A percentile compares a stretch with the other conserved stretches of the same genome.
phyloP scores from a whole-genome alignment of 2,888 invertebrate genomes.

The Plagodis dolabraria region DNA sequence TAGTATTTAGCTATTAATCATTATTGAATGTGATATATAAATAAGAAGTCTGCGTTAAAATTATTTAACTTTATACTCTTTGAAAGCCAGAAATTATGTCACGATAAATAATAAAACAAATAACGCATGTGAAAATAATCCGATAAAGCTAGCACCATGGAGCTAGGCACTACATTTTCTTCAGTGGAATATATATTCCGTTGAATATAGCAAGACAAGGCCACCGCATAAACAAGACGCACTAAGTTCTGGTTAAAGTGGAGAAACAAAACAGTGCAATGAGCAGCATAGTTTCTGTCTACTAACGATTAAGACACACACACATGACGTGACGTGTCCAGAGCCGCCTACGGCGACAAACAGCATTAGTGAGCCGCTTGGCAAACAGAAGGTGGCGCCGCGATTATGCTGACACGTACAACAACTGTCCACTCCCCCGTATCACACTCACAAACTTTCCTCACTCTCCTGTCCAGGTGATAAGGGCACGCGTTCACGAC shows the following conservation, averaged over 20 bases:
- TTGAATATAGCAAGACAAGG: constrained; percentile 4
- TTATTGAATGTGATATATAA: too few relatives aligned
- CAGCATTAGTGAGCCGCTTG: constrained; percentile 74
- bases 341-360: constrained; percentile 71
- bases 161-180: too few relatives aligned
- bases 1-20: too few relatives aligned
- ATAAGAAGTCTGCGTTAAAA: too few relatives aligned
- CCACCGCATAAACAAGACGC: constrained; percentile 66
- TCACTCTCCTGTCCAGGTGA: constrained; percentile 56
- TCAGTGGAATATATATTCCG: too few relatives aligned
- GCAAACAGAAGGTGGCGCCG: constrained; percentile 72
- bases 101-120: too few relatives aligned
- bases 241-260: constrained; percentile 68
- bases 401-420: constrained; percentile 68
- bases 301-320: constrained; percentile 81
- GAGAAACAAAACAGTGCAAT: constrained; percentile 72
- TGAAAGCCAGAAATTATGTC: too few relatives aligned
- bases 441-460: constrained; percentile 56
- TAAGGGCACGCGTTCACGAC: constrained; percentile 55
- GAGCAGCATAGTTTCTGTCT: constrained; percentile 70
- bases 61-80: too few relatives aligned
- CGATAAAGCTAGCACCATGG: too few relatives aligned
- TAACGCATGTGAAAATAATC: too few relatives aligned
- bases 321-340: constrained; percentile 69
- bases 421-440: constrained; percentile 44